Evolutionary conservation across 2,113 vertebrate genomes (phyloP).

Genomic region (Lasiurus cinereus): DNA sequence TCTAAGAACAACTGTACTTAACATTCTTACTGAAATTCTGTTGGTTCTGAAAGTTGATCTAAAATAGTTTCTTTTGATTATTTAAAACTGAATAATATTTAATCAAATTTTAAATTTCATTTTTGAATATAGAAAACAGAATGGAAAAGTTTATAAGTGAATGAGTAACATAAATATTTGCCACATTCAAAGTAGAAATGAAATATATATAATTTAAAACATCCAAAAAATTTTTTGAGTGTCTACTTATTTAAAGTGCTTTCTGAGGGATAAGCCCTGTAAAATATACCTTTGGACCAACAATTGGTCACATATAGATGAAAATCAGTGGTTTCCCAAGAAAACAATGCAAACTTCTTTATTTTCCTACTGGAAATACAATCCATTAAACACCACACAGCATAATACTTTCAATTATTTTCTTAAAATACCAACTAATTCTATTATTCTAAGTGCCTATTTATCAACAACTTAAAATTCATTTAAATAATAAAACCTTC

Average conservation of each 20-base stretch:
- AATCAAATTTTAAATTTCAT: neutral
- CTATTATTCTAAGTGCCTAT: constrained; percentile 37
- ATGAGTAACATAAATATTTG: constrained; percentile 11
- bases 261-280: neutral
- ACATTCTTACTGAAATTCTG: neutral
- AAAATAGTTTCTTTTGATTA: neutral
- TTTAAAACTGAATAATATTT: constrained; percentile 31
- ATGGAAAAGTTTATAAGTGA: neutral
- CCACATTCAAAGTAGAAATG: constrained; percentile 7
- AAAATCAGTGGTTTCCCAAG: neutral
- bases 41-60: neutral
- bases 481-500: constrained; percentile 41
- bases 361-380: constrained; percentile 16
- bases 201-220: neutral
- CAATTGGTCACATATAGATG: neutral
- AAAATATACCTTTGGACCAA: neutral
- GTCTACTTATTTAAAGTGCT: neutral
- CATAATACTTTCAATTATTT: constrained; percentile 16
- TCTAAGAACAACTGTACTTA: neutral
- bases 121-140: constrained; percentile 25
- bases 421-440: constrained; percentile 45
- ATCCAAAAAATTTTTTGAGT: neutral
- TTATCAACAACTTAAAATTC: neutral
- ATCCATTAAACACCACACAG: neutral
- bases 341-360: neutral